Percentiles rank a stretch among this genome's conserved stretches.
phyloP scores from a whole-genome alignment of 2,888 invertebrate genomes.

The Bembecia ichneumoniformis region DNA sequence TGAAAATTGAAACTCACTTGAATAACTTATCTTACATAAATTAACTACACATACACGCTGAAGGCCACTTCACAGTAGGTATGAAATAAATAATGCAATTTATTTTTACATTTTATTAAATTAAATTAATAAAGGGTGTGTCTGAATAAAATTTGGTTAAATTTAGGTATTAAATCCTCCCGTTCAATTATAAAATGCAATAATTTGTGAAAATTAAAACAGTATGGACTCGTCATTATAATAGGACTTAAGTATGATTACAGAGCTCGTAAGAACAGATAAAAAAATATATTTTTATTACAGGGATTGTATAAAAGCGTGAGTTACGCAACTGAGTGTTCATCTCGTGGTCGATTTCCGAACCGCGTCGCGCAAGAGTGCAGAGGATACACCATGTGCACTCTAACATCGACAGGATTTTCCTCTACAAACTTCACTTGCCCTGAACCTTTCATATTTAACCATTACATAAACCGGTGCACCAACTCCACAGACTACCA shows the following conservation, averaged over 20 bases:
- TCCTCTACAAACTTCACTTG: constrained; percentile 46
- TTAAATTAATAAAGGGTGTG: no score
- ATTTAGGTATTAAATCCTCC: no score
- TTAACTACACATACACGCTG: no score
- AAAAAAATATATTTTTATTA: constrained; percentile 17
- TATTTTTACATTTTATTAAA: no score
- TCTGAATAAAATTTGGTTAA: no score
- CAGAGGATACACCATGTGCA: constrained; percentile 51
- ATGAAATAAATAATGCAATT: no score
- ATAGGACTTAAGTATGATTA: neutral
- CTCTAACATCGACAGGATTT: constrained; percentile 26
- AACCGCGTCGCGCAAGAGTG: constrained; percentile 40
- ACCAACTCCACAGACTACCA: constrained; percentile 45
- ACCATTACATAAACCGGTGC: constrained; percentile 45
- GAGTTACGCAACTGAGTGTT: constrained; percentile 31
- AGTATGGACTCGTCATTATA: no score
- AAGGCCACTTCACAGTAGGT: no score
- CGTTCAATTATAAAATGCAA: no score
- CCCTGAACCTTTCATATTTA: constrained; percentile 44
- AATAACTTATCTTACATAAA: no score
- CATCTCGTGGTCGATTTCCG: constrained; percentile 42
- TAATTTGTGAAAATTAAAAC: no score
- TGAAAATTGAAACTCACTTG: no score
- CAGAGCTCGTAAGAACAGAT: constrained; percentile 1
- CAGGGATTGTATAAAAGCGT: constrained; percentile 36